Evolutionary conservation across 2,797 vertebrate genomes (phyloP), one percentile per base, ranked within the genome.

Genomic region (Chrysocyon brachyurus): DNA sequence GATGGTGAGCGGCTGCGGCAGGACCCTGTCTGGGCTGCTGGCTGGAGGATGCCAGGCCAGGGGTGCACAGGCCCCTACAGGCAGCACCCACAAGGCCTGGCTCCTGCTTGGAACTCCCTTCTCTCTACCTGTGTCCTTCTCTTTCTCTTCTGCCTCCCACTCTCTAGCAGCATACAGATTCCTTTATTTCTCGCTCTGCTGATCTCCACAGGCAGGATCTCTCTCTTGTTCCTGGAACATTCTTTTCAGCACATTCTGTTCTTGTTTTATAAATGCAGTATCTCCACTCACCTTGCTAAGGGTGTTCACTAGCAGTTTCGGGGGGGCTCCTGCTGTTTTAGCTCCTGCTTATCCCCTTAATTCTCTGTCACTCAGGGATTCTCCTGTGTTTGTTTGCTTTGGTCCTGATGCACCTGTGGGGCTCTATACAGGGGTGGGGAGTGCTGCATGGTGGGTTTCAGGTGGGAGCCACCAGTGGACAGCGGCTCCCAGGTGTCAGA

Each of bases 201-300:
- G 2, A 1, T 31, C 14, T 3, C 59, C 0, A 3, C 0, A 16
- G 19, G 5, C 8, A 2, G 64, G 1, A 2, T 40, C n/a, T 14
- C 24, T 21, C 36, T 54, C 70, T 77, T 15, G 24, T 17, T 14
- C 72, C 12, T 5, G 4, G 59, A 3, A 28, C 1, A 5, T 16
- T 49, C 64, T 85, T 94, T 75, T 86, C 66, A 1, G 66, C 7
- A 2, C 6, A 5, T 46, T 49, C 91, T 73, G 72, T 79, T 89
- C 96, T 73, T 83, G 91, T 68, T 68, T 91, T 3, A 28, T 0
- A 2, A 79, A 52, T 17, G 16, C 12, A 0, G 19, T 12, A 1
- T 56, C 49, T 52, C 40, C 70, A 70, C 68, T 87, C 3, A 0
- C 17, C 33, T 84, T 36, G 12, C 63, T 12, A 0, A 64, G 14